These are phyloP conservation scores for Agrotis ipsilon DNA, from an alignment of 2,888 invertebrate species.

Conservation along the genomic window DNA sequence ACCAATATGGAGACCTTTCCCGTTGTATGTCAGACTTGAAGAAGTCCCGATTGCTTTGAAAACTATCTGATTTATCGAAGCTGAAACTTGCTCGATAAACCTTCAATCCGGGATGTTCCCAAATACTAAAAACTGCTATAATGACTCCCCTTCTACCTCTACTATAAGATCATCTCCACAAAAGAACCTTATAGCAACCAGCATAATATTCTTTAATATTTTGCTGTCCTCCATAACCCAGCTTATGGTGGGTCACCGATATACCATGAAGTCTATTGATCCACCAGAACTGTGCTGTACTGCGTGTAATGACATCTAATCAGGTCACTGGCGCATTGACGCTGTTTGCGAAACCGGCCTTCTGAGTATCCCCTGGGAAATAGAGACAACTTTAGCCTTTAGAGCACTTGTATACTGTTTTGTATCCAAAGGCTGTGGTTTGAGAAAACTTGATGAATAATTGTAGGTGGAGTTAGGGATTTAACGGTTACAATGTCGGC, in stretches of 20 bases:
- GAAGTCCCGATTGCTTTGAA: not conserved
- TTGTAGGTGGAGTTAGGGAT: too few species aligned
- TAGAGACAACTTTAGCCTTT: conserved; percentile 1
- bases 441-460: not conserved
- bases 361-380: conserved; percentile 14
- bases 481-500: too few species aligned
- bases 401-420: not conserved
- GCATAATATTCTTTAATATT: too few species aligned
- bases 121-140: too few species aligned
- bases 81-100: not conserved
- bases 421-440: not conserved
- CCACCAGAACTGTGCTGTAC: conserved; percentile 29
- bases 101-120: not conserved
- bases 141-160: too few species aligned
- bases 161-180: too few species aligned
- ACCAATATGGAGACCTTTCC: not conserved
- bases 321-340: conserved; percentile 51
- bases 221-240: not conserved
- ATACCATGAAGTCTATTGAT: conserved; percentile 36
- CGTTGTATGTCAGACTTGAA: not conserved
- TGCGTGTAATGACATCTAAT: conserved; percentile 33
- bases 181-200: too few species aligned
- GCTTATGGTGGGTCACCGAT: not conserved
- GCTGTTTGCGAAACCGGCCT: conserved; percentile 11
- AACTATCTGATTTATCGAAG: not conserved